These are phyloP conservation scores for Ichneumoninae sp. DNA, from an alignment of 2,888 invertebrate species.

Conservation along the genomic window DNA sequence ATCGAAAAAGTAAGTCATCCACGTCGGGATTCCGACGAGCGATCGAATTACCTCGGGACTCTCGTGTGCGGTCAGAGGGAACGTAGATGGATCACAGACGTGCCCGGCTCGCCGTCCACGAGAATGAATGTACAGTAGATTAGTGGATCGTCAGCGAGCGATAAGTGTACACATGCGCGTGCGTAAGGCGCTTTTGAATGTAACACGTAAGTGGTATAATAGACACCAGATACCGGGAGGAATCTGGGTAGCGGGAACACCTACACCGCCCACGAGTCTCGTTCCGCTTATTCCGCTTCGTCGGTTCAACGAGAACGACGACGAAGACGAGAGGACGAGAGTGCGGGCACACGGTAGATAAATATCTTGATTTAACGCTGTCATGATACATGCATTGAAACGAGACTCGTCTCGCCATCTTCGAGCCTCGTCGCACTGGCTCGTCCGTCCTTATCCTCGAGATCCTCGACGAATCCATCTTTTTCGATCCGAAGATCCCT, in stretches of 20 bases:
- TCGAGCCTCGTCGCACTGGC: conserved; percentile 8
- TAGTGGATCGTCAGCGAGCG: conserved; percentile 3
- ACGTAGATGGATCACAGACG: not conserved
- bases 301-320: conserved; percentile 26
- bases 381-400: conserved; percentile 52
- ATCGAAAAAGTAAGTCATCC: conserved; percentile 15
- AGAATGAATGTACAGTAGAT: conserved; percentile 1
- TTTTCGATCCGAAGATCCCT: not conserved
- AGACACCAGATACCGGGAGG: not conserved
- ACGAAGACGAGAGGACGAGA: conserved; percentile 46
- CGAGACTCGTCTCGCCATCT: conserved; percentile 53
- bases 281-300: conserved; percentile 27
- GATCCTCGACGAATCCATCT: not conserved
- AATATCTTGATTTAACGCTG: conserved; percentile 63
- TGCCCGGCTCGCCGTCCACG: not conserved
- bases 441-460: not conserved
- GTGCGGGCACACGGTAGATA: conserved; percentile 55
- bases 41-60: conserved; percentile 11
- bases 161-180: not conserved
- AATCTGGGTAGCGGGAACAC: conserved; percentile 41
- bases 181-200: conserved; percentile 1
- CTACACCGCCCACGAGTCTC: conserved; percentile 54
- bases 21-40: not conserved
- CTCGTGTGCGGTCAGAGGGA: not conserved
- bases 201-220: not conserved